Evolutionary conservation across 2,113 vertebrate genomes (phyloP).

Genomic region (Nicator chloris): DNA sequence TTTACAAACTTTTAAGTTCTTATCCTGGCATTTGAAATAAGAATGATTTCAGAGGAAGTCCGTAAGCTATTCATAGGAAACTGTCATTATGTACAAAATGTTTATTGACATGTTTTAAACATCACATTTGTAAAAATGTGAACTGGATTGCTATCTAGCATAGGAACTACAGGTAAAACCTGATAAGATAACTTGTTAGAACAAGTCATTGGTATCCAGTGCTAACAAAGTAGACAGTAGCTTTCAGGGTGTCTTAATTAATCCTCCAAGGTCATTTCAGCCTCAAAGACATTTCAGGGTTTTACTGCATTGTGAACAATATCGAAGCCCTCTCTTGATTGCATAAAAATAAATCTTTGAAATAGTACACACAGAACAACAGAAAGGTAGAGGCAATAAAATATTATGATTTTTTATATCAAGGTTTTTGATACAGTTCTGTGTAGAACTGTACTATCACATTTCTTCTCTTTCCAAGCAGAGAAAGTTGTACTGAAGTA

Average conservation of each 20-base stretch:
- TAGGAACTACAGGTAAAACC: constrained; percentile 70
- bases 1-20: constrained; percentile 78
- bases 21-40: constrained; percentile 78
- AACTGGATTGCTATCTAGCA: constrained; percentile 69
- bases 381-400: constrained; percentile 49
- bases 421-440: constrained; percentile 14
- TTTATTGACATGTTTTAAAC: constrained; percentile 70
- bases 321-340: constrained; percentile 71
- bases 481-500: not conserved
- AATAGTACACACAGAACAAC: constrained; percentile 52
- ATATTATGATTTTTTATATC: not conserved
- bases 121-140: constrained; percentile 72
- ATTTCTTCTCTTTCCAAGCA: not conserved
- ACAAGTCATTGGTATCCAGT: constrained; percentile 55
- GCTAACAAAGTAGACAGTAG: constrained; percentile 67
- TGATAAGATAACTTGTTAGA: constrained; percentile 62
- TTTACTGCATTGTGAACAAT: constrained; percentile 63
- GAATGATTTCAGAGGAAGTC: constrained; percentile 78
- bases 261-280: constrained; percentile 48
- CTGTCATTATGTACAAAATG: constrained; percentile 75
- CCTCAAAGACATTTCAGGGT: constrained; percentile 27
- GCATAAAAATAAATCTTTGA: constrained; percentile 71
- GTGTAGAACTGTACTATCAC: not conserved
- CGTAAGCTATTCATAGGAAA: constrained; percentile 78
- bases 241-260: constrained; percentile 28